Evolutionary conservation across 2,888 invertebrate genomes (phyloP).

Genomic region (Melanophora roralis): DNA sequence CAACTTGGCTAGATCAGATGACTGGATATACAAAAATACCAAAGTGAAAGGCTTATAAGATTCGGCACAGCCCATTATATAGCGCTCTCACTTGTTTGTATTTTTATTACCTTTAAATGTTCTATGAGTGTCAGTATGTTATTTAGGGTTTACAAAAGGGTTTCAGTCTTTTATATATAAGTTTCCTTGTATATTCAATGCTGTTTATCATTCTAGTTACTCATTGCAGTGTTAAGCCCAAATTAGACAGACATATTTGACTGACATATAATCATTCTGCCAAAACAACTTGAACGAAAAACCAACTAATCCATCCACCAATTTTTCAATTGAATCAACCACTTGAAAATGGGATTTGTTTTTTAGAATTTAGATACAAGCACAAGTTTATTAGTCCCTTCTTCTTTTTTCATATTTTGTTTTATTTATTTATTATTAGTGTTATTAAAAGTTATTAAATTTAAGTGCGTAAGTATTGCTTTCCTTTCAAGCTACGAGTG

Average conservation of each 20-base stretch:
- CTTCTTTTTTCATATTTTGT: background rate
- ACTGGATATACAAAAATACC: too few relatives aligned
- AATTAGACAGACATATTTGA: constrained; percentile 23
- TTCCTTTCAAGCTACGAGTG: constrained; percentile 32
- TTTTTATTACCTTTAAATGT: constrained; percentile 21
- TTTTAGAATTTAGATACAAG: constrained; percentile 8
- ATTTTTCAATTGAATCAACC: constrained; percentile 29
- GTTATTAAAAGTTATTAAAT: constrained; percentile 67
- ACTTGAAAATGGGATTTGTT: constrained; percentile 63
- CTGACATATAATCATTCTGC: background rate
- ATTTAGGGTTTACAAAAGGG: too few relatives aligned
- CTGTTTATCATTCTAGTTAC: background rate
- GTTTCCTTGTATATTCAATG: background rate
- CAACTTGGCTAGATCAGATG: too few relatives aligned
- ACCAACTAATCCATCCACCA: background rate
- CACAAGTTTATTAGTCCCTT: constrained; percentile 5
- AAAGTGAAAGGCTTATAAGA: too few relatives aligned
- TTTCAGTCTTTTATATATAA: background rate
- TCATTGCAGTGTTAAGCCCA: constrained; percentile 13
- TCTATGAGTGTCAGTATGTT: too few relatives aligned
- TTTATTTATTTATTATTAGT: constrained; percentile 63
- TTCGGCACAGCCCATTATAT: too few relatives aligned
- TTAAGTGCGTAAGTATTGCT: constrained; percentile 60
- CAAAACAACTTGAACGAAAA: background rate
- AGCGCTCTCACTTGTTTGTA: background rate